Evolutionary conservation across 2,888 invertebrate species (phyloP).

Genomic region (Ceriagrion tenellum): DNA sequence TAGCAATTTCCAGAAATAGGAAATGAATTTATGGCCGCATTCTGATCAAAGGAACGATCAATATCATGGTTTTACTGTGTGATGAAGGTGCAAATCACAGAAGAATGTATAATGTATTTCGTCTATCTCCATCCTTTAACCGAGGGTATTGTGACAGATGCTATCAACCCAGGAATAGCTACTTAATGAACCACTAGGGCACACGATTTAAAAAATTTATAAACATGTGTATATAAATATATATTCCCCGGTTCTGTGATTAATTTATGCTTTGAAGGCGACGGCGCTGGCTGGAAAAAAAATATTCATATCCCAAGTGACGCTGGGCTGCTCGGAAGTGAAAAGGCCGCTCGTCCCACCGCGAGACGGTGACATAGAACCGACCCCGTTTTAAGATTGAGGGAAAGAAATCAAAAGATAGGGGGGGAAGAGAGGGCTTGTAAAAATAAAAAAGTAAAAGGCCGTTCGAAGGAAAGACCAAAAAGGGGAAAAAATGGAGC

Average conservation of each 20-base stretch:
- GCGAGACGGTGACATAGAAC: background rate
- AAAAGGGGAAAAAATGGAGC: background rate
- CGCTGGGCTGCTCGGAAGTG: background rate
- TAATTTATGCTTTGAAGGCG: background rate
- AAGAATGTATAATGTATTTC: background rate
- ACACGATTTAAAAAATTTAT: background rate
- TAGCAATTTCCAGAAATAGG: too few species aligned
- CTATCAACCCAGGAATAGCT: background rate
- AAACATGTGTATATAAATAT: background rate
- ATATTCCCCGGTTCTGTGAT: background rate
- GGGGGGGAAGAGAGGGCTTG: background rate
- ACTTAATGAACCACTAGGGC: background rate
- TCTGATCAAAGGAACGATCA: too few species aligned
- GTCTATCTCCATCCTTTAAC: background rate
- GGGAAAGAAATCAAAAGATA: background rate
- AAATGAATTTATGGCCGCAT: too few species aligned
- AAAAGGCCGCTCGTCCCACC: background rate
- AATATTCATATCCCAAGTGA: background rate
- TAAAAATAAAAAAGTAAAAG: constrained; percentile 1
- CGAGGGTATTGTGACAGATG: too few species aligned
- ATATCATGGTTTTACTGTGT: too few species aligned
- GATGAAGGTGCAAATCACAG: too few species aligned
- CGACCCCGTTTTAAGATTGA: constrained; percentile 16
- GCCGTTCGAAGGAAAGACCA: background rate
- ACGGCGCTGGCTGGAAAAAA: background rate